Evolutionary conservation across 2,113 vertebrate species (phyloP), one percentile per base, ranked within the genome.

Genomic region (Rissa tridactyla): DNA sequence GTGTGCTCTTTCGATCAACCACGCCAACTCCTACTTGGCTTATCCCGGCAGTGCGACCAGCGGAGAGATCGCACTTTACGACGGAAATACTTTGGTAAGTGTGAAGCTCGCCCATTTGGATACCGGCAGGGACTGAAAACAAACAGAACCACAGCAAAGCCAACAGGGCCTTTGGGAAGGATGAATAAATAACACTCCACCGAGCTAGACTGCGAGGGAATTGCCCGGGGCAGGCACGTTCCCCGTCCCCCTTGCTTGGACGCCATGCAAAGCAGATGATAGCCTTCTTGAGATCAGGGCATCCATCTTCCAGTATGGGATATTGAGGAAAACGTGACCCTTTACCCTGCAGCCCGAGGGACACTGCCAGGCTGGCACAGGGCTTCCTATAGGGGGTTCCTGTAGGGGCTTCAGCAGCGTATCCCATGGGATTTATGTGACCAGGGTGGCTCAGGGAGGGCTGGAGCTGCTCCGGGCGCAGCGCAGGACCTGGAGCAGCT

Each of bases 1-100:
- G 34, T 99, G 99, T 7, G 99, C 99, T 58, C 99, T 99, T 78
- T 99, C 99, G 13, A 98, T 99, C 96, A 99, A 99, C 97, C 99
- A 99, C 98, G 98, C 98, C 97, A 99, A 99, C 97, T 99, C 99
- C 36, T 99, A 99, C 97, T 96, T 99, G 98, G 99, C 99, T 26
- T 99, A 99, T 86, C 99, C 99, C 9, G 99, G 99, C 96, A 99
- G 98, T 15, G 97, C 98, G 84, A 98, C 98, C 62, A 98, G 98
- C 10, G 99, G 99, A n/a, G 99, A 99, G 98, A 99, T 99, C 80
- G 98, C 98, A 5, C 98, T 99, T 92, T 99, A 99, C 29, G 99
- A 99, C 19, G 99, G 99, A 97, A 99, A 99, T 96, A 98, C 98
- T 98, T 98, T 99, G 99, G 99, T 99, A 96, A 98, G 99, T 86